Percentiles rank a stretch among this genome's conserved stretches.
Conservation (phyloP, 2,113 vertebrate species). For the Chrysochloris asiatica region DNA sequence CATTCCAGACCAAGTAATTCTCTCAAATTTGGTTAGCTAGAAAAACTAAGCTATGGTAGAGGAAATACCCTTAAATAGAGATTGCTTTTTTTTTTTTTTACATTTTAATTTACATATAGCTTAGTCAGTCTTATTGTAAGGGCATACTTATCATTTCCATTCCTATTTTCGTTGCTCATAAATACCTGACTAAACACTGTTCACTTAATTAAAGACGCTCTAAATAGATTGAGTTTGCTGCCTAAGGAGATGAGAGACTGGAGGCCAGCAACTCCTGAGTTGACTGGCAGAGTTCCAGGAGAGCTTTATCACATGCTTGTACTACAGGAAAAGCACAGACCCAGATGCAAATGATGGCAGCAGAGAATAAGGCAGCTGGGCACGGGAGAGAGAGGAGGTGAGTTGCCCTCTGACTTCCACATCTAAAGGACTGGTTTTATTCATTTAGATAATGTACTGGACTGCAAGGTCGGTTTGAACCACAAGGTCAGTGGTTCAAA, state of each 20-base stretch:
- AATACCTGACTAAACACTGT: conserved; percentile 55
- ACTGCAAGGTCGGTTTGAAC: too few species aligned
- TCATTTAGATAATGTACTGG: too few species aligned
- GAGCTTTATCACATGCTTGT: neutral
- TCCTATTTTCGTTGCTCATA: conserved; percentile 53
- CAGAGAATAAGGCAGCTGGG: neutral
- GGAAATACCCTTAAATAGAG: neutral
- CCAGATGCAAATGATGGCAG: neutral
- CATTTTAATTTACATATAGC: neutral
- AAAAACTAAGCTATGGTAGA: neutral
- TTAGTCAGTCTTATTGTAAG: conserved; percentile 32
- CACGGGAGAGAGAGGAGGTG: accelerated
- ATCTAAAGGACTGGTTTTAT: neutral
- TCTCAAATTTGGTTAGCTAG: conserved; percentile 30
- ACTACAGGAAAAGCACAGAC: neutral
- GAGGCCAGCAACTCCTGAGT: neutral
- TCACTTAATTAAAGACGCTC: conserved; percentile 72
- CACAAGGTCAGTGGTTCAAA: too few species aligned
- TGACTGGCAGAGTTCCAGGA: conserved; percentile 28
- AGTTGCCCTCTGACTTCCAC: neutral
- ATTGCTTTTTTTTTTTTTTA: neutral
- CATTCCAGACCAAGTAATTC: neutral
- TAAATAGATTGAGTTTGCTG: conserved; percentile 54
- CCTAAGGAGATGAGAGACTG: neutral
- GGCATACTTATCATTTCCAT: conserved; percentile 6